Evolutionary conservation across 2,113 vertebrate genomes (phyloP).

Genomic region (Miniopterus natalensis): DNA sequence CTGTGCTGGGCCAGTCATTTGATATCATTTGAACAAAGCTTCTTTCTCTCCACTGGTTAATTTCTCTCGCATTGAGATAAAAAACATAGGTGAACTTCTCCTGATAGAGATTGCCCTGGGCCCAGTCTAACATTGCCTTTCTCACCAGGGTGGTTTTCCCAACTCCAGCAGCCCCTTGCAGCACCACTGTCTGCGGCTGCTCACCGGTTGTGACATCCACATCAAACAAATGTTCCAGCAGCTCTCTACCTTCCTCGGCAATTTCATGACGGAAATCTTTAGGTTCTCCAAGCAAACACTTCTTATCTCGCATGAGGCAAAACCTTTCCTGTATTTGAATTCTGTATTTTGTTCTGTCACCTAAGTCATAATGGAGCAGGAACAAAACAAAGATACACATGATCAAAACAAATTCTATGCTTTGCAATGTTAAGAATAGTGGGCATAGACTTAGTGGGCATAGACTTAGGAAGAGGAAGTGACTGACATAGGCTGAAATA

Average conservation of each 20-base stretch:
- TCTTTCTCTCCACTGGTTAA: slow-evolving; percentile 72
- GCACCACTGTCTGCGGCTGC: slow-evolving; percentile 62
- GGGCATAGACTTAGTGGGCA: background rate
- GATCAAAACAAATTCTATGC: slow-evolving; percentile 39
- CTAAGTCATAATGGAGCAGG: slow-evolving; percentile 59
- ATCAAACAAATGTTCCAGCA: background rate
- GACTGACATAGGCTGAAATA: slow-evolving; percentile 18
- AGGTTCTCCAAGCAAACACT: background rate
- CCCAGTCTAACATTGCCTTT: slow-evolving; percentile 83
- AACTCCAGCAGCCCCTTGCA: slow-evolving; percentile 78
- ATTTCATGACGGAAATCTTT: slow-evolving; percentile 41
- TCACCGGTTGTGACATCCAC: background rate
- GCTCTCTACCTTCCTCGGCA: background rate
- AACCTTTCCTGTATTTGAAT: slow-evolving; percentile 55
- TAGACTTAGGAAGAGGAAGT: background rate
- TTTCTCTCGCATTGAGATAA: slow-evolving; percentile 83
- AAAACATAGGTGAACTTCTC: slow-evolving; percentile 80
- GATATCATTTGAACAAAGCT: slow-evolving; percentile 80
- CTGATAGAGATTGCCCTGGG: slow-evolving; percentile 68
- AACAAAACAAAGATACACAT: background rate
- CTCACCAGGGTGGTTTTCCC: slow-evolving; percentile 83
- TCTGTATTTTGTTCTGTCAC: slow-evolving; percentile 69
- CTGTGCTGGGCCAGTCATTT: slow-evolving; percentile 43
- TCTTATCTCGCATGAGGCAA: background rate
- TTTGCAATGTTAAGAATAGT: slow-evolving; percentile 26